Base-by-base conservation (phyloP, 2,888 invertebrate genomes). In the Pollenia labialis region DNA sequence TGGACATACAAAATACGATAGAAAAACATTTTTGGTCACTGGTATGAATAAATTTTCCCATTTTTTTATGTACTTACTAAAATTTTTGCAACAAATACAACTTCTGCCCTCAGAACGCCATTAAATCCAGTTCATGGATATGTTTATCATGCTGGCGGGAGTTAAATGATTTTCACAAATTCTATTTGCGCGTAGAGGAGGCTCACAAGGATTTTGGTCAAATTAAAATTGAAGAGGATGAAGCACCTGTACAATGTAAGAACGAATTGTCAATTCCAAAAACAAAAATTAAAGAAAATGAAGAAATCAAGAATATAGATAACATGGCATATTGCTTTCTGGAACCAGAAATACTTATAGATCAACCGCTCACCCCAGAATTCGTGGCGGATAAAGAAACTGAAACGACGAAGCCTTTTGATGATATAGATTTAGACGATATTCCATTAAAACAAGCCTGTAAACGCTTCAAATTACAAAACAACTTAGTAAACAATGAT, bases 61-160 rank as follows among this genome's bases (percentile, higher is more conserved):
- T 32, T 32, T 32, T 32, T 32, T 32, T 32, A 32, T 32, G n/a
- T n/a, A 6, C 32, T 1, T 1, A 32, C 6, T 23, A 23, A 23
- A 23, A 23, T 32, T 32, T 32, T 32, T 32, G 4, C 32, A 6
- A 32, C 32, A 32, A 6, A 32, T 32, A 32, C 32, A 32, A 32
- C 0, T 6, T 32, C 32, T 32, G 32, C 6, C 6, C 32, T 32
- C 4, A 32, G 32, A 32, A 32, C 32, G 6, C 32, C 32, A 32
- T 32, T 32, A 32, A 4, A 32, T 32, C 32, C 32, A 32, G 2
- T 16, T 75, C 83, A 1, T 88, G 88, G 40, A 88, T 91, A 14
- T 92, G 92, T 81, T 81, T 79, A 11, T 68, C 89, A 0, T 92
- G 92, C 72, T 92, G 92, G 92, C 81, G 89, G 12, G 88, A 85